A percentile compares a stretch with the other conserved stretches of the same genome.
These are phyloP conservation scores for Cephalopterus ornatus DNA, from an alignment of 2,113 vertebrate species.

Conservation along the genomic window DNA sequence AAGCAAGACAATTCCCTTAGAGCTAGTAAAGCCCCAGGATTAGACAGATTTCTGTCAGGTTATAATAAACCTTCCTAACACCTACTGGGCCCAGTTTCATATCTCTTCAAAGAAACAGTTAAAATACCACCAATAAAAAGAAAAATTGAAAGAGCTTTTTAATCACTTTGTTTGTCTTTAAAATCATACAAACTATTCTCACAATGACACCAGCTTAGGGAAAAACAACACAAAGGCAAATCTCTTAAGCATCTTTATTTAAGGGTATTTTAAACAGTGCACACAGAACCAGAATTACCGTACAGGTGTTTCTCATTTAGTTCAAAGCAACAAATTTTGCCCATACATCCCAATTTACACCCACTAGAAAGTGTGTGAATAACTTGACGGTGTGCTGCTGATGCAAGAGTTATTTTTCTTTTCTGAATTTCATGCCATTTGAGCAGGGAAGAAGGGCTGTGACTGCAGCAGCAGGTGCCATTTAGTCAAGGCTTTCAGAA, in stretches of 20 bases:
- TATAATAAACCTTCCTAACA: slow-evolving; percentile 53
- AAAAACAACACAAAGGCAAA: slow-evolving; percentile 2
- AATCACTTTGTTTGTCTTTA: slow-evolving; percentile 38
- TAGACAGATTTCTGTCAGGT: slow-evolving; percentile 43
- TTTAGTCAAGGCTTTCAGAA: not conserved
- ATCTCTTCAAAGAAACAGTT: slow-evolving; percentile 30
- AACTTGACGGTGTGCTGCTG: not conserved
- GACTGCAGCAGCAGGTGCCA: not conserved
- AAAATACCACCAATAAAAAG: slow-evolving; percentile 20
- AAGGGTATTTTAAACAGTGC: slow-evolving; percentile 10
- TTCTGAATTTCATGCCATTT: not conserved
- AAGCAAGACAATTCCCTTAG: slow-evolving; percentile 29
- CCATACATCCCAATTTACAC: slow-evolving; percentile 9
- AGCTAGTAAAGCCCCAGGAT: slow-evolving; percentile 39
- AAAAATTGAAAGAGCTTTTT: slow-evolving; percentile 38
- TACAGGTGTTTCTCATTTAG: slow-evolving; percentile 15
- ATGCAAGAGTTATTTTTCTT: not conserved
- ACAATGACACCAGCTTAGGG: not conserved
- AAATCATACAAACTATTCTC: slow-evolving; percentile 26
- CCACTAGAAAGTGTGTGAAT: not conserved
- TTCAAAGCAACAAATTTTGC: slow-evolving; percentile 7
- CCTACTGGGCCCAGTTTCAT: slow-evolving; percentile 54
- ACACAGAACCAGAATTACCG: not conserved
- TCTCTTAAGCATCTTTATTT: slow-evolving; percentile 28
- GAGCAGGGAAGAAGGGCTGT: not conserved